These are phyloP conservation scores for Hycleus phaleratus DNA, from an alignment of 1,140 invertebrate genomes.

Conservation along the genomic window DNA sequence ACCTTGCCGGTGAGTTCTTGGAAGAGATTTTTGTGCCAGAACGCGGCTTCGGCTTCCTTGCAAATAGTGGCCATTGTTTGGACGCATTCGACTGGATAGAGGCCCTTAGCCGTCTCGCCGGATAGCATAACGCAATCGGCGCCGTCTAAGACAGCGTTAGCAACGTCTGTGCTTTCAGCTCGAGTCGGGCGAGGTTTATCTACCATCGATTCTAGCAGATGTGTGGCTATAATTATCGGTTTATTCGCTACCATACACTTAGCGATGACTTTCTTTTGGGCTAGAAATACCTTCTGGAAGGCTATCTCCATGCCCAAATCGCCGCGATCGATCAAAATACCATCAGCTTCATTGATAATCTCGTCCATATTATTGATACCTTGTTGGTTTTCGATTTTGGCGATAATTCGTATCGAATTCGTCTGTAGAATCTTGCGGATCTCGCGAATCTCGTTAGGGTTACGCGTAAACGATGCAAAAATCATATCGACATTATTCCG, in stretches of 20 bases:
- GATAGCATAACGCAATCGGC: slow-evolving; percentile 98
- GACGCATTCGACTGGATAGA: slow-evolving; percentile 90
- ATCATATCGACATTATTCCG: slow-evolving; percentile 97
- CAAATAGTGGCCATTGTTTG: slow-evolving; percentile 94
- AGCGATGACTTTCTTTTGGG: slow-evolving; percentile 96
- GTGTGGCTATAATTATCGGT: slow-evolving; percentile 95
- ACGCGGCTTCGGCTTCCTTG: slow-evolving; percentile 96
- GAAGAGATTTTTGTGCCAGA: slow-evolving; percentile 92
- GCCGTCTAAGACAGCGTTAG: slow-evolving; percentile 95
- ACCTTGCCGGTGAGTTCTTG: not conserved
- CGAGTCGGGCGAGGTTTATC: slow-evolving; percentile 93
- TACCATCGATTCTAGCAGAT: slow-evolving; percentile 98
- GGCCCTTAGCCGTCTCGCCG: slow-evolving; percentile 97
- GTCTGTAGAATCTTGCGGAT: slow-evolving; percentile 87
- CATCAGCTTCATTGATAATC: slow-evolving; percentile 88
- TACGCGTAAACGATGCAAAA: slow-evolving; percentile 97
- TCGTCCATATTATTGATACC: slow-evolving; percentile 91
- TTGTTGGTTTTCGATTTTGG: slow-evolving; percentile 97
- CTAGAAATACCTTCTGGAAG: slow-evolving; percentile 96
- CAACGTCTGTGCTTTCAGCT: slow-evolving; percentile 94
- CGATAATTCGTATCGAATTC: slow-evolving; percentile 90
- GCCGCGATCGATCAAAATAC: slow-evolving; percentile 95
- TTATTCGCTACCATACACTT: slow-evolving; percentile 84
- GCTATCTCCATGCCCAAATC: slow-evolving; percentile 96
- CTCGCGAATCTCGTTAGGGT: slow-evolving; percentile 79